These are phyloP conservation scores for Leucophora obtusa DNA, from an alignment of 2,888 invertebrate species.

Conservation along the genomic window DNA sequence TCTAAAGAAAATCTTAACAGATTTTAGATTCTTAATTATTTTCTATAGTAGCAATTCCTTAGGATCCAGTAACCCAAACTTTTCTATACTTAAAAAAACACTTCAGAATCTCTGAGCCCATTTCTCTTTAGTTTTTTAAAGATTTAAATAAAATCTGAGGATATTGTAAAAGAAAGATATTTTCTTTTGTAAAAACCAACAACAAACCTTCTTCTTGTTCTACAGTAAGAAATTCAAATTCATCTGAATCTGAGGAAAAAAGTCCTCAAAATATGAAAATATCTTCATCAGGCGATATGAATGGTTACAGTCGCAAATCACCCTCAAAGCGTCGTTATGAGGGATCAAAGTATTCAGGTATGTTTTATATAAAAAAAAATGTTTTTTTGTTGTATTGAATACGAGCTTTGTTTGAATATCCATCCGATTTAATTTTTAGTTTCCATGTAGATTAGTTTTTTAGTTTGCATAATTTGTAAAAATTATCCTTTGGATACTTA, in stretches of 20 bases:
- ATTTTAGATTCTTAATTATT: not conserved
- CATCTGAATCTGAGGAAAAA: conserved; percentile 63
- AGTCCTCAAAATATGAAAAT: conserved; percentile 59
- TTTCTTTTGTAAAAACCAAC: conserved; percentile 24
- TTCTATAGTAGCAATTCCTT: not conserved
- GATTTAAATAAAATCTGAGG: not conserved
- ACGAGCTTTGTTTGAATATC: no score
- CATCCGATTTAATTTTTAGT: no score
- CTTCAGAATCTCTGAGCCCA: conserved; percentile 4
- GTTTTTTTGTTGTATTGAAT: no score
- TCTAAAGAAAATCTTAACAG: not conserved
- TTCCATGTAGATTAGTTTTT: no score
- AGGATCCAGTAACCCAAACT: not conserved
- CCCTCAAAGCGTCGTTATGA: conserved; percentile 77
- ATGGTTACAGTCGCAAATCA: conserved; percentile 76
- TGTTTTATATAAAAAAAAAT: conserved; percentile 44
- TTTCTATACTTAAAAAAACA: not conserved
- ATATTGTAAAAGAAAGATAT: not conserved
- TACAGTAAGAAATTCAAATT: conserved; percentile 66
- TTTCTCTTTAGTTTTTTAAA: conserved; percentile 1
- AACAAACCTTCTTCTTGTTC: conserved; percentile 22
- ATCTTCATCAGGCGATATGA: conserved; percentile 72
- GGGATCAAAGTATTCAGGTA: conserved; percentile 76
- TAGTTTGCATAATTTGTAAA: no score
- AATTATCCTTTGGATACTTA: no score